Conservation (phyloP, 2,797 vertebrate species). For the Sciurus vulgaris region DNA sequence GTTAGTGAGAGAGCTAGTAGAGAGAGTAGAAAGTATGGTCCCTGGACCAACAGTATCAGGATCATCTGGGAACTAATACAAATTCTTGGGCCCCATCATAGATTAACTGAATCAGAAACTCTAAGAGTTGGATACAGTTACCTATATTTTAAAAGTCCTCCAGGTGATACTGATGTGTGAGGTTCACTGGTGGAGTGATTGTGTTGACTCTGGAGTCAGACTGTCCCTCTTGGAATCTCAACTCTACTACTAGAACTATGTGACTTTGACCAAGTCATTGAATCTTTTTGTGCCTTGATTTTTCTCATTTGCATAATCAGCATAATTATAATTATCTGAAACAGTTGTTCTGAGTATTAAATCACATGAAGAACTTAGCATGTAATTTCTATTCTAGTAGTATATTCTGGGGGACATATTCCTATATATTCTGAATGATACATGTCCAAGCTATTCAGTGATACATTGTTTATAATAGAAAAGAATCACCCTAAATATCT, state of each 20-base stretch:
- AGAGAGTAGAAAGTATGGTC: not conserved
- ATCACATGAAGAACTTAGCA: constrained; percentile 44
- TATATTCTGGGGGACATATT: constrained; percentile 38
- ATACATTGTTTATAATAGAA: constrained; percentile 46
- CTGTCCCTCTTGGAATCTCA: constrained; percentile 8
- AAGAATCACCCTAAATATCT: constrained; percentile 54
- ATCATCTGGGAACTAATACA: not conserved
- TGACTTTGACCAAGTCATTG: constrained; percentile 55
- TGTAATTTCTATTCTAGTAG: constrained; percentile 63
- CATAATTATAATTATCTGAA: constrained; percentile 56
- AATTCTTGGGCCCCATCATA: not conserved
- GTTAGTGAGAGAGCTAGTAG: not conserved
- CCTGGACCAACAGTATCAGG: not conserved
- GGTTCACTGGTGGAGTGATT: not conserved
- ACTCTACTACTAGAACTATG: not conserved
- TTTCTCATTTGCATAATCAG: constrained; percentile 42
- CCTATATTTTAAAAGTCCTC: not conserved
- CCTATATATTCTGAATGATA: constrained; percentile 38
- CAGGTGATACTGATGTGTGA: not conserved
- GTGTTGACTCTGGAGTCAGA: not conserved
- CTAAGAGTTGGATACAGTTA: not conserved
- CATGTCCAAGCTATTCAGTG: not conserved
- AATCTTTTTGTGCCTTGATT: constrained; percentile 39
- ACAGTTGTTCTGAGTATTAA: constrained; percentile 26
- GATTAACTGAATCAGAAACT: constrained; percentile 35